Percentiles rank a stretch among this genome's conserved stretches.
Evolutionary conservation across 2,113 vertebrate genomes (phyloP).

Genomic region (Bubo scandiacus): DNA sequence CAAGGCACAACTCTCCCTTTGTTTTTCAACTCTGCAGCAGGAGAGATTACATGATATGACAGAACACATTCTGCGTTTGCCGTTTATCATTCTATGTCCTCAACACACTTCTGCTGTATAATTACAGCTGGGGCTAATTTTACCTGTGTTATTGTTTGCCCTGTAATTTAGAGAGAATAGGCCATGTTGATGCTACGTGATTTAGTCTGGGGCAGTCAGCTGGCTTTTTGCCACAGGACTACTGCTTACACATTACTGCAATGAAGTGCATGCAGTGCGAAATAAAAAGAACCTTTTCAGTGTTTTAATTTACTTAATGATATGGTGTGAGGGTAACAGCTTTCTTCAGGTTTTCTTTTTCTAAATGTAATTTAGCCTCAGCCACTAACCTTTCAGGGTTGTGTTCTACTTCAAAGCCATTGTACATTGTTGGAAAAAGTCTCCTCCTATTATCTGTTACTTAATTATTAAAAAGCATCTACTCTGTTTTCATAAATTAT

Average conservation of each 20-base stretch:
- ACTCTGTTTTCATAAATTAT: constrained; percentile 81
- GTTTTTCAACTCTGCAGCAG: constrained; percentile 61
- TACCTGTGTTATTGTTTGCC: constrained; percentile 76
- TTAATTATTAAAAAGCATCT: constrained; percentile 80
- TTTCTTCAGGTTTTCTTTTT: constrained; percentile 17
- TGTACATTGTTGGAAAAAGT: constrained; percentile 12
- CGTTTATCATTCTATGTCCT: constrained; percentile 66
- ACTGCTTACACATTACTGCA: not conserved
- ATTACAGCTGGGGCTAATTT: constrained; percentile 72
- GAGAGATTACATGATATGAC: constrained; percentile 75
- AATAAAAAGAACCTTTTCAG: constrained; percentile 39
- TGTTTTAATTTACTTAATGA: constrained; percentile 26
- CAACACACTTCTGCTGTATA: constrained; percentile 26
- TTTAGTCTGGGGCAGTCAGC: constrained; percentile 12
- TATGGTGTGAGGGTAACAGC: not conserved
- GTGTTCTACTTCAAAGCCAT: constrained; percentile 27
- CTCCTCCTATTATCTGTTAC: constrained; percentile 69
- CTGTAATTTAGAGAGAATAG: constrained; percentile 68
- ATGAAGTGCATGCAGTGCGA: not conserved
- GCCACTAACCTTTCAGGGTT: constrained; percentile 4
- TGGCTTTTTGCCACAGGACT: constrained; percentile 46
- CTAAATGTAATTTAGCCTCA: not conserved
- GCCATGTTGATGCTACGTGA: constrained; percentile 1
- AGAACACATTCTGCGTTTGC: constrained; percentile 24
- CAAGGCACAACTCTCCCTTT: constrained; percentile 73